These are phyloP conservation scores for Scylla paramamosain DNA, from an alignment of 1,140 invertebrate species.

Conservation along the genomic window DNA sequence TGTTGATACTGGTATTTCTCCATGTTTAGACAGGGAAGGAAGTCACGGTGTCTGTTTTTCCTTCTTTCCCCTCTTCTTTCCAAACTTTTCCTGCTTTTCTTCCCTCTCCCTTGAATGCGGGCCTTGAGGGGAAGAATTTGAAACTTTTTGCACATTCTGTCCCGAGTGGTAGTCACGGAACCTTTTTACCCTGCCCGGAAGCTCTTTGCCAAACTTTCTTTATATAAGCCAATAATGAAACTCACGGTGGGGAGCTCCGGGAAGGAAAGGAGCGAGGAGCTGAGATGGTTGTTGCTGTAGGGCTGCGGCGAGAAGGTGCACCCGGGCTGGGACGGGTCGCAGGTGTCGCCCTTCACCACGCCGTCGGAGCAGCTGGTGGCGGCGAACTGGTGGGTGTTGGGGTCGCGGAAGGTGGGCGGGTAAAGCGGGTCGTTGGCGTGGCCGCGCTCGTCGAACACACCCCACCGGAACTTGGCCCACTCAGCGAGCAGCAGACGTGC, in stretches of 20 bases:
- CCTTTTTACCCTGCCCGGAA: not conserved
- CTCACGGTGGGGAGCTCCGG: slow-evolving; percentile 55
- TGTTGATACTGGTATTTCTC: not conserved
- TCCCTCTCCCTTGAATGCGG: not conserved
- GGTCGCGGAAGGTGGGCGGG: slow-evolving; percentile 78
- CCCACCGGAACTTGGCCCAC: slow-evolving; percentile 81
- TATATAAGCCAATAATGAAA: slow-evolving; percentile 26
- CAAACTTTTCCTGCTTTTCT: not conserved
- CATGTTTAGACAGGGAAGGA: not conserved
- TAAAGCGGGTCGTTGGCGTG: slow-evolving; percentile 78
- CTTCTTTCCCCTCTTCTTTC: not conserved
- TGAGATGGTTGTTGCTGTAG: slow-evolving; percentile 65
- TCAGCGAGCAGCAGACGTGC: slow-evolving; percentile 80
- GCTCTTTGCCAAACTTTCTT: not conserved
- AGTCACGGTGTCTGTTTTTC: not conserved
- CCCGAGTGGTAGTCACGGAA: not conserved
- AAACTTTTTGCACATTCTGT: not conserved
- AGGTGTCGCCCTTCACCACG: slow-evolving; percentile 46
- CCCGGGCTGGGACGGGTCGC: slow-evolving; percentile 53
- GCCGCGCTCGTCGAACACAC: slow-evolving; percentile 81
- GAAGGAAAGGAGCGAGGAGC: slow-evolving; percentile 53
- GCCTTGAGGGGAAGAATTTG: not conserved
- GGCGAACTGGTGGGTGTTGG: slow-evolving; percentile 53
- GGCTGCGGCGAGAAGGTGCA: slow-evolving; percentile 48
- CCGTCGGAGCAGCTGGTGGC: slow-evolving; percentile 61